A percentile compares a stretch with the other conserved stretches of the same genome.
Evolutionary conservation across 30 jellyfish, hydroid and myxozoan species (phyloP).

Genomic region (Rhopilema esculentum): DNA sequence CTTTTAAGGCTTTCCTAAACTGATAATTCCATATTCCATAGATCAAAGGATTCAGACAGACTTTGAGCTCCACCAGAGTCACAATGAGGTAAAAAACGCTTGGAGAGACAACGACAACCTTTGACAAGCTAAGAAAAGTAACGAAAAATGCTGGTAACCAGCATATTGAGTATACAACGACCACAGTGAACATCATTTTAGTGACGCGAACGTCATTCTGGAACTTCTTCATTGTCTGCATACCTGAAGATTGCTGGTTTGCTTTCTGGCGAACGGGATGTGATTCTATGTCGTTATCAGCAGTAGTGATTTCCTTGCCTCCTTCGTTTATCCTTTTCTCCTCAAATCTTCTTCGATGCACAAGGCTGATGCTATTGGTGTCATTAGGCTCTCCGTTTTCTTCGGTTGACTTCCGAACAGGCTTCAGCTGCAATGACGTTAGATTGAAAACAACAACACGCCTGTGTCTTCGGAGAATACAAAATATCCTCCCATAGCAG

Average conservation of each 20-base stretch:
- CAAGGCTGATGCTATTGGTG: background rate
- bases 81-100: conserved; percentile 18
- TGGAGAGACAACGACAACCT: conserved; percentile 5
- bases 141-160: conserved; percentile 91
- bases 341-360: background rate
- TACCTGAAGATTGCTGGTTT: background rate
- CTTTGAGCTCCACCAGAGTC: conserved; percentile 79
- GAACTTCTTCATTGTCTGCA: conserved; percentile 16
- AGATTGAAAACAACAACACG: conserved; percentile 6
- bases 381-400: background rate
- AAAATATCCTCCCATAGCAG: conserved; percentile 44
- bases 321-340: background rate
- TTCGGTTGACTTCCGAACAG: background rate
- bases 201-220: conserved; percentile 71
- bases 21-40: conserved; percentile 81
- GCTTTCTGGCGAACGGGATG: background rate
- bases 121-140: conserved; percentile 39
- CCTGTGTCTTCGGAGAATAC: conserved; percentile 42
- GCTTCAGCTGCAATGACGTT: background rate
- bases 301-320: background rate
- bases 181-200: conserved; percentile 71
- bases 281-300: background rate
- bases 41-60: conserved; percentile 72
- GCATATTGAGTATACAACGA: conserved; percentile 73
- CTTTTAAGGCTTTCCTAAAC: conserved; percentile 50